These are phyloP conservation scores for Orcinus orca DNA, from an alignment of 2,113 vertebrate genomes.

Conservation along the genomic window DNA sequence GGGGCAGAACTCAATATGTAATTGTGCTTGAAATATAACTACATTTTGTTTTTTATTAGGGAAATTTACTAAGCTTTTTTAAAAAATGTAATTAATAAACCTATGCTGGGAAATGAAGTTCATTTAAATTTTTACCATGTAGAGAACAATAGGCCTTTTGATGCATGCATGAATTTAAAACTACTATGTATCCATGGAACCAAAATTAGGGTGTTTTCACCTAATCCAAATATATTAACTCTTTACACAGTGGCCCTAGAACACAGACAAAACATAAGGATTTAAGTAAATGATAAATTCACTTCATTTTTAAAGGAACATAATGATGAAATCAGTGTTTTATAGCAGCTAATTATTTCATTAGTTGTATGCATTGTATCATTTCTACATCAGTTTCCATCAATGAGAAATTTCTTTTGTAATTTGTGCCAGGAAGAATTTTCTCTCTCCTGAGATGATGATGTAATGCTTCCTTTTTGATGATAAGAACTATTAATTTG, in stretches of 20 bases:
- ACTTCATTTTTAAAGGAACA: background rate
- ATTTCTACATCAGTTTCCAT: background rate
- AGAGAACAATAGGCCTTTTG: background rate
- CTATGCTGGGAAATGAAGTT: background rate
- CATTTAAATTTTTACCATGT: conserved; percentile 1
- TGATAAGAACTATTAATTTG: background rate
- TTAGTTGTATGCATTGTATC: background rate
- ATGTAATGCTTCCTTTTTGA: background rate
- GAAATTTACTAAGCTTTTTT: background rate
- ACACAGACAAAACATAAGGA: background rate
- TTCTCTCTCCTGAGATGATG: background rate
- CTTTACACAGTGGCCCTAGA: background rate
- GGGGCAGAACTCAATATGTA: background rate
- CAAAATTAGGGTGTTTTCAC: background rate
- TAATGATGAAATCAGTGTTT: background rate
- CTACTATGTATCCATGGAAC: background rate
- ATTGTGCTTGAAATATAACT: background rate
- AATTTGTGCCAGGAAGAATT: background rate
- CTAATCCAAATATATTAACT: background rate
- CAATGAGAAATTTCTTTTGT: background rate
- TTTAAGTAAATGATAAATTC: background rate
- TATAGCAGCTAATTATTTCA: background rate
- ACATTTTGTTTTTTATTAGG: background rate
- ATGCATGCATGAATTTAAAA: background rate
- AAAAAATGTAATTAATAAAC: background rate